phyloP scores from a whole-genome alignment of 2,797 vertebrate genomes.

The Catamblyrhynchus diadema region DNA sequence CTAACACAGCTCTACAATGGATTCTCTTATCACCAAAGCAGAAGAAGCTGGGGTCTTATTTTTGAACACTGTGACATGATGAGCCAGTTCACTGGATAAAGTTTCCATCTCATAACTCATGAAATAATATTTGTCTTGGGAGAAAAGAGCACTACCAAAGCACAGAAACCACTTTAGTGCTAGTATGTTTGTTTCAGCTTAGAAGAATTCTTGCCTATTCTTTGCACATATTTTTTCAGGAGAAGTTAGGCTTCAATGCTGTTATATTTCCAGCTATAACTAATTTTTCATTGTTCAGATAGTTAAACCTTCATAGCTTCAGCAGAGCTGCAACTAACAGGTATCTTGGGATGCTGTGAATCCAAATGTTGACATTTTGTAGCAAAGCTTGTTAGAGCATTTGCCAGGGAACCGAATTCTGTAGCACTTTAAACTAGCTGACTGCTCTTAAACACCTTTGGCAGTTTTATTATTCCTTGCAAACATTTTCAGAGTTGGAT shows the following conservation, averaged over 20 bases:
- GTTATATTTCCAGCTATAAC: constrained; percentile 22
- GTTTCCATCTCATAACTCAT: not conserved
- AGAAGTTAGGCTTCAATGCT: constrained; percentile 25
- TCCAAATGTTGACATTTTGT: constrained; percentile 54
- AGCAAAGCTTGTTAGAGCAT: constrained; percentile 29
- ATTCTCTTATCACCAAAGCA: not conserved
- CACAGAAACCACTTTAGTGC: not conserved
- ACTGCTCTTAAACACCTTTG: constrained; percentile 46
- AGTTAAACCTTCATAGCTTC: constrained; percentile 54
- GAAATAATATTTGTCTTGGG: not conserved
- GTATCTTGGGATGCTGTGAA: constrained; percentile 28
- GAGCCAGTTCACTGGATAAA: not conserved
- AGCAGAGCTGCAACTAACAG: constrained; percentile 40
- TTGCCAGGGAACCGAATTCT: constrained; percentile 12
- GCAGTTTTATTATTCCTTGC: constrained; percentile 16
- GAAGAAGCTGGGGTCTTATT: not conserved
- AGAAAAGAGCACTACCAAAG: not conserved
- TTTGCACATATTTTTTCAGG: not conserved
- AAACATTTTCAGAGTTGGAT: constrained; percentile 29
- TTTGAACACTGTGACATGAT: not conserved
- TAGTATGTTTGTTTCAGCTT: not conserved
- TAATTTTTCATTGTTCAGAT: constrained; percentile 56
- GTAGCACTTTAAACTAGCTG: constrained; percentile 22
- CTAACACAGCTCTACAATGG: not conserved
- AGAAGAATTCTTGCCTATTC: constrained; percentile 6